These are phyloP conservation scores for Lerema accius DNA, from an alignment of 1,140 invertebrate genomes.

Conservation along the genomic window DNA sequence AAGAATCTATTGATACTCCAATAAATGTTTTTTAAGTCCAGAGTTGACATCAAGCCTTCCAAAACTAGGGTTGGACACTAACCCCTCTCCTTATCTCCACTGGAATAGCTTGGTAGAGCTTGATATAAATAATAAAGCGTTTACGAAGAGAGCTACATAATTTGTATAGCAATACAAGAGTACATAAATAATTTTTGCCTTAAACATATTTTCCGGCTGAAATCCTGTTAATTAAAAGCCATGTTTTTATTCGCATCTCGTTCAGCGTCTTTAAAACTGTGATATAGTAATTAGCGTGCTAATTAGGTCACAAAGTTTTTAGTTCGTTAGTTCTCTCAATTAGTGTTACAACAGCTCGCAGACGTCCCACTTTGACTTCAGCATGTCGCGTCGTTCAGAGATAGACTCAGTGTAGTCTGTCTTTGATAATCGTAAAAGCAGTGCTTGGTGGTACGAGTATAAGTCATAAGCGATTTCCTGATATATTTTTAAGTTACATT, in stretches of 20 bases:
- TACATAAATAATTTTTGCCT: background rate
- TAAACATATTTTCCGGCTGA: constrained; percentile 20
- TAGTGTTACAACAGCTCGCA: constrained; percentile 27
- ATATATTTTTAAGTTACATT: too few relatives aligned
- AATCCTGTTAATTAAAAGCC: constrained; percentile 36
- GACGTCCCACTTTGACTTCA: constrained; percentile 7
- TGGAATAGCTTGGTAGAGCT: too few relatives aligned
- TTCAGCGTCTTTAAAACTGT: constrained; percentile 35
- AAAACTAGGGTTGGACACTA: too few relatives aligned
- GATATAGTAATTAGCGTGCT: constrained; percentile 34
- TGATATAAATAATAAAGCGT: too few relatives aligned
- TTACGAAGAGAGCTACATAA: too few relatives aligned
- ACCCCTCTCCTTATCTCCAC: too few relatives aligned
- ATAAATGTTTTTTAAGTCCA: too few relatives aligned
- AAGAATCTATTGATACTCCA: too few relatives aligned
- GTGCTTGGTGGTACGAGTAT: background rate
- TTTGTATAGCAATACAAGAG: background rate
- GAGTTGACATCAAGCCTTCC: too few relatives aligned
- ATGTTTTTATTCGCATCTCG: constrained; percentile 31
- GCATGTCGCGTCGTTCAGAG: background rate
- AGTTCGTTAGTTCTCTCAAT: constrained; percentile 28
- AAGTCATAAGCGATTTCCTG: background rate
- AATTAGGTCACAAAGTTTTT: constrained; percentile 30
- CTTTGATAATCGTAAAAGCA: constrained; percentile 15
- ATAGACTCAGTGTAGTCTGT: background rate